A percentile compares a stretch with the other conserved stretches of the same genome.
phyloP scores from a whole-genome alignment of 2,888 invertebrate species.

The Nematopogon swammerdamellus region DNA sequence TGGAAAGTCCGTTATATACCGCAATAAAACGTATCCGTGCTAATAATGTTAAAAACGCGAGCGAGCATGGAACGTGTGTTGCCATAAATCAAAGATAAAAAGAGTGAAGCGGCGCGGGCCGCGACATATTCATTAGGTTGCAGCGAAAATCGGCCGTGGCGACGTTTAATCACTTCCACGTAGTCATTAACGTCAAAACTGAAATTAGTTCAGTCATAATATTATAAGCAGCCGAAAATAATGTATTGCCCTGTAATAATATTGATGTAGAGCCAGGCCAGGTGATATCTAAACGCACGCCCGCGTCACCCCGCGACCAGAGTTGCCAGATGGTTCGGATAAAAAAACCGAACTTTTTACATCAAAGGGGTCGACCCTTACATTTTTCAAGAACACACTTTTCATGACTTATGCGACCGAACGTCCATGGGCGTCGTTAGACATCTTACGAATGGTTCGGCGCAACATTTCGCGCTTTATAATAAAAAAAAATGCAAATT shows the following conservation, averaged over 20 bases:
- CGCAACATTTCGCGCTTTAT: no score
- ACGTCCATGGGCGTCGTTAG: no score
- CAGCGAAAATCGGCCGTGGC: background rate
- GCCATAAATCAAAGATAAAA: constrained; percentile 41
- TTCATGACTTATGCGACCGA: no score
- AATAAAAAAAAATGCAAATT: no score
- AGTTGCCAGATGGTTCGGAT: no score
- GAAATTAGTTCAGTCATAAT: background rate
- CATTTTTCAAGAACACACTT: no score
- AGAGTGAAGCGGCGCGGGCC: constrained; percentile 29
- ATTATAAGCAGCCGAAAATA: background rate
- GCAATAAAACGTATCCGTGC: background rate
- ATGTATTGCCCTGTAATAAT: background rate
- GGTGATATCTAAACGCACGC: no score
- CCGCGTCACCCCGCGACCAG: no score
- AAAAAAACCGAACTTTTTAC: no score
- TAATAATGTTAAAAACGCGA: background rate
- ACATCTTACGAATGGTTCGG: no score
- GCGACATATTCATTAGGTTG: constrained; percentile 34
- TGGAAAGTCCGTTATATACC: background rate
- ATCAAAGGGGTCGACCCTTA: no score
- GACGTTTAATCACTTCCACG: background rate
- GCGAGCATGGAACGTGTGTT: background rate
- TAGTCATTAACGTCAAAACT: background rate
- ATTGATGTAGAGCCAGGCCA: background rate